Percentiles rank a stretch among this genome's conserved stretches.
These are phyloP conservation scores for Hydrochoerus hydrochaeris DNA, from an alignment of 2,113 vertebrate genomes.

Conservation along the genomic window DNA sequence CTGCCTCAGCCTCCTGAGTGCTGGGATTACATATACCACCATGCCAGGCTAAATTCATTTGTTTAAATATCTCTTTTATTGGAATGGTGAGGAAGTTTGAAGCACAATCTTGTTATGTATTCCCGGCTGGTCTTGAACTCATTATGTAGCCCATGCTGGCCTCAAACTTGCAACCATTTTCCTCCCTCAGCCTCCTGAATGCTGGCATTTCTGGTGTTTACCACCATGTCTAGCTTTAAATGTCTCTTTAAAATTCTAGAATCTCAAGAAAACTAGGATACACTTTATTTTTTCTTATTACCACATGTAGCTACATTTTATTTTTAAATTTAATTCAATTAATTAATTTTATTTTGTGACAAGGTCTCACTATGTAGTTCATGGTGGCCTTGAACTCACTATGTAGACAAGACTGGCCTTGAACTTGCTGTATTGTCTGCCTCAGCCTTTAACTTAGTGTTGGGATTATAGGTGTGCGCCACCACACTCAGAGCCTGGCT, in stretches of 20 bases:
- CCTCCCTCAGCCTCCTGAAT: not conserved
- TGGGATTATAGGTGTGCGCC: not conserved
- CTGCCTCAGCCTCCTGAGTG: not conserved
- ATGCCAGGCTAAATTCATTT: not conserved
- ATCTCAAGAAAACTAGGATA: not conserved
- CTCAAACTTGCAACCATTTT: not conserved
- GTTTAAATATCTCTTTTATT: not conserved
- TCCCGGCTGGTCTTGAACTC: not conserved
- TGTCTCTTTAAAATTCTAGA: conserved; percentile 6
- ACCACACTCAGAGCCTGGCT: not conserved
- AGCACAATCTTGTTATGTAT: not conserved
- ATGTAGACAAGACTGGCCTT: not conserved
- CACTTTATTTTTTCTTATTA: not conserved
- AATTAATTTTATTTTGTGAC: not conserved
- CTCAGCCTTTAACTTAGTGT: not conserved
- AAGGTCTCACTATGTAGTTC: not conserved
- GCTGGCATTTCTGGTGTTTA: not conserved
- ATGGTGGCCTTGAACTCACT: not conserved
- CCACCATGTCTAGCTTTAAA: not conserved
- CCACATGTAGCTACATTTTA: not conserved
- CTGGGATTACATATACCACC: not conserved
- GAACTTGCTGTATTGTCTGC: not conserved
- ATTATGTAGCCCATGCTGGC: not conserved
- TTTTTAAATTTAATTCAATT: not conserved
- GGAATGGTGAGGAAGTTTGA: not conserved